Evolutionary conservation across 2,113 vertebrate genomes (phyloP).

Genomic region (Clinocottus analis): DNA sequence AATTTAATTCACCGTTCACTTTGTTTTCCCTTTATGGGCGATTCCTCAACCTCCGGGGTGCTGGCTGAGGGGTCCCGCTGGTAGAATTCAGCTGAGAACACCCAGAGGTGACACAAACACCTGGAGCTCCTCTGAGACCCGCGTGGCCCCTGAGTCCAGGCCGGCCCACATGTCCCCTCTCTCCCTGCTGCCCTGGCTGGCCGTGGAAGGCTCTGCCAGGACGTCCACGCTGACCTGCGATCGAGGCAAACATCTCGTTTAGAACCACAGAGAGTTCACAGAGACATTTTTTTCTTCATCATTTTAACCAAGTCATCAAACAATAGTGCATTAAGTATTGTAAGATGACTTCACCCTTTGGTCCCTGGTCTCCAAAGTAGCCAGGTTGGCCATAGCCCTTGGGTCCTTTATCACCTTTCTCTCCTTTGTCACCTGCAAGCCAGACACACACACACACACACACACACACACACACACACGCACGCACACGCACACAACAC

Average conservation of each 20-base stretch:
- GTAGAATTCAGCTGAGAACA: conserved; percentile 73
- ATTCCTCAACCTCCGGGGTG: conserved; percentile 65
- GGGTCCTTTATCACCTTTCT: conserved; percentile 75
- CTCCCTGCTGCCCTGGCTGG: conserved; percentile 81
- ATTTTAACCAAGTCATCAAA: conserved; percentile 15
- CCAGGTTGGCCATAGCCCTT: conserved; percentile 74
- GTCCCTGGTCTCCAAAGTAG: conserved; percentile 74
- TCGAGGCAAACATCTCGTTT: conserved; percentile 36
- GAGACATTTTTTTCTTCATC: conserved; percentile 41
- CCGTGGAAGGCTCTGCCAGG: conserved; percentile 81
- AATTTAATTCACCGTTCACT: conserved; percentile 21
- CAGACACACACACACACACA: conserved; percentile 43
- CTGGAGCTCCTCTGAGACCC: conserved; percentile 83
- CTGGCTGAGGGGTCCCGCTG: conserved; percentile 51
- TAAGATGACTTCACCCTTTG: conserved; percentile 67
- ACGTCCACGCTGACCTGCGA: conserved; percentile 82
- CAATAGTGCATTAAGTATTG: neutral
- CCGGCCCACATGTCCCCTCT: conserved; percentile 79
- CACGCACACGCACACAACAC: conserved; percentile 43
- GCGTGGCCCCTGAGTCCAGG: conserved; percentile 81
- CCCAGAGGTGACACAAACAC: conserved; percentile 80
- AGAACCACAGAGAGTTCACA: conserved; percentile 20
- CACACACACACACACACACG: conserved; percentile 47
- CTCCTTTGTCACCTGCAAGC: conserved; percentile 77
- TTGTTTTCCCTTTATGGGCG: conserved; percentile 62